Conservation (phyloP, 1,140 invertebrate species). For the Brachionus asplanchnoidis region DNA sequence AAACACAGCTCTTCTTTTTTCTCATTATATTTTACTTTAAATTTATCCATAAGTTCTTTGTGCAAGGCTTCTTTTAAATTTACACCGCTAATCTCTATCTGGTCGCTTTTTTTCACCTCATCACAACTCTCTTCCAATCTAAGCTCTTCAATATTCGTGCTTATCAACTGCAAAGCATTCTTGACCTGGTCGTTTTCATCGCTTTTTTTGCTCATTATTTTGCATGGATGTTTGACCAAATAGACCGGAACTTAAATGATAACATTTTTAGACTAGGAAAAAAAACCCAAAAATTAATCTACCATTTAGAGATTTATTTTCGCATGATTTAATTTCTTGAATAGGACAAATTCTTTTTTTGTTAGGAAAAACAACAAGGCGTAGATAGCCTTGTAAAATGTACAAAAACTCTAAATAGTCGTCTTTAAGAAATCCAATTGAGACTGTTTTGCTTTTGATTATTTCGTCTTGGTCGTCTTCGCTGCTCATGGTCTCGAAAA, state of each 20-base stretch:
- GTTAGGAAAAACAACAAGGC: background rate
- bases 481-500: background rate
- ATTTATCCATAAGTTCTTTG: conserved; percentile 14
- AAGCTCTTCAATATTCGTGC: background rate
- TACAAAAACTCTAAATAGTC: conserved; percentile 35
- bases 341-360: conserved; percentile 17
- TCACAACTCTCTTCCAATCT: background rate
- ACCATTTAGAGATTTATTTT: background rate
- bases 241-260: conserved; percentile 16
- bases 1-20: background rate
- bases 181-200: background rate
- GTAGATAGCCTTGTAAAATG: conserved; percentile 26
- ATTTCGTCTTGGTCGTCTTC: background rate
- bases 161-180: background rate
- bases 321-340: conserved; percentile 28
- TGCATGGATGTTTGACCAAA: conserved; percentile 34
- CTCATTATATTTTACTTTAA: background rate
- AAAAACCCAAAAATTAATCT: background rate
- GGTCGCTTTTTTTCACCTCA: background rate
- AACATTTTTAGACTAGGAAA: background rate
- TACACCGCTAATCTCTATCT: background rate
- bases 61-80: conserved; percentile 14
- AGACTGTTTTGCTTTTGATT: background rate
- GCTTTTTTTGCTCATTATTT: background rate
- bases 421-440: conserved; percentile 22